Conservation (phyloP, 2,888 invertebrate genomes). For the Eurytoma californica region DNA sequence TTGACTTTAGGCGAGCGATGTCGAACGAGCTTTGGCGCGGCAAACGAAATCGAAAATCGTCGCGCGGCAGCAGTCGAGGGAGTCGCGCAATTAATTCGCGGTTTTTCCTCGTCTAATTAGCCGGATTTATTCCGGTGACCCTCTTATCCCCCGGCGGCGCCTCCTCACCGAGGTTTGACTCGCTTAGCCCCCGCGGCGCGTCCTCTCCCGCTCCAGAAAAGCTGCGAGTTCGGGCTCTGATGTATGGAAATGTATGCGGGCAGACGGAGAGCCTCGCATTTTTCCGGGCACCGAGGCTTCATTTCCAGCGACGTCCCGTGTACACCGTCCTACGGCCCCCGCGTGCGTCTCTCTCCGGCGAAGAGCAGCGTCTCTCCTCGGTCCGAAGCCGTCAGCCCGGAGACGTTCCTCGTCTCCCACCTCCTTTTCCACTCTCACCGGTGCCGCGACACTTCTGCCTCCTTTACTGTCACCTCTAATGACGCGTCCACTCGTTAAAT, state of each 20-base stretch:
- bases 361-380: constrained; percentile 51
- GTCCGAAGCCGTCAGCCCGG: constrained; percentile 57
- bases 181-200: constrained; percentile 41
- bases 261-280: constrained; percentile 73
- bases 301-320: constrained; percentile 60
- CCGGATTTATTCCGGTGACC: constrained; percentile 74
- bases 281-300: constrained; percentile 71
- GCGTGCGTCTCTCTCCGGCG: constrained; percentile 38
- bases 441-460: constrained; percentile 39
- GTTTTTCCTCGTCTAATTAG: constrained; percentile 75
- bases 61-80: constrained; percentile 48
- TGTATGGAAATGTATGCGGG: constrained; percentile 76
- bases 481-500: constrained; percentile 72
- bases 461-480: constrained; percentile 65
- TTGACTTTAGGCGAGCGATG: constrained; percentile 21
- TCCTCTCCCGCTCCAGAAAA: constrained; percentile 60
- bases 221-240: constrained; percentile 67
- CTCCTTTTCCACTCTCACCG: constrained; percentile 23
- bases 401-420: constrained; percentile 53
- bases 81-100: constrained; percentile 74
- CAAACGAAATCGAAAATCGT: constrained; percentile 30
- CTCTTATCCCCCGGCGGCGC: constrained; percentile 65
- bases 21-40: not conserved
- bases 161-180: constrained; percentile 53
- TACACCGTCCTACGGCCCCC: constrained; percentile 37